These are phyloP conservation scores for Poeciliopsis turneri DNA, from an alignment of 2,797 vertebrate species.

Conservation along the genomic window DNA sequence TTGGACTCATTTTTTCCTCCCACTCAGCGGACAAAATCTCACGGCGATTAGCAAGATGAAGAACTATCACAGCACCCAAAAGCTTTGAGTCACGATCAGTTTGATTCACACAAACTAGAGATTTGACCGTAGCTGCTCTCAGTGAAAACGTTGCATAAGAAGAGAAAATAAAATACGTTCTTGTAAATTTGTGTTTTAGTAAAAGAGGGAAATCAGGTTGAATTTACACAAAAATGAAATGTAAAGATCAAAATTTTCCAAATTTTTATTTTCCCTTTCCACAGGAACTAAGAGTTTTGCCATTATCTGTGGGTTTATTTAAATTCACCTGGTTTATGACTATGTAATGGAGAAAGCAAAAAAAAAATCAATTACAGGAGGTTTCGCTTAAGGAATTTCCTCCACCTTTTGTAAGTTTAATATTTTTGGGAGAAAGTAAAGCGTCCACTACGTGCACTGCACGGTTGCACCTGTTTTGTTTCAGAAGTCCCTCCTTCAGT, in stretches of 20 bases:
- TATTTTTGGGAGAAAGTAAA: background rate
- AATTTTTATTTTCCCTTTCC: too few relatives aligned
- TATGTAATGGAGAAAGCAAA: too few relatives aligned
- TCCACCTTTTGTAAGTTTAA: background rate
- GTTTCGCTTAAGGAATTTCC: background rate
- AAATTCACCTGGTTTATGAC: too few relatives aligned
- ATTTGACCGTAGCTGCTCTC: background rate
- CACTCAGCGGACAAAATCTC: background rate
- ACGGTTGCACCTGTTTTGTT: background rate
- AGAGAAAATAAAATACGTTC: background rate
- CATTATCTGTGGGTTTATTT: background rate
- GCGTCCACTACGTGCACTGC: background rate
- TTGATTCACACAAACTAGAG: background rate
- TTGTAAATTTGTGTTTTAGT: background rate
- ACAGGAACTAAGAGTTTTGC: too few relatives aligned
- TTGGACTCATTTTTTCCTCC: background rate
- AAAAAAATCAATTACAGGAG: too few relatives aligned
- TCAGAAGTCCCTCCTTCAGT: background rate
- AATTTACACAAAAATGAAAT: background rate
- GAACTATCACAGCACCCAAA: background rate
- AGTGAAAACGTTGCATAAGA: background rate
- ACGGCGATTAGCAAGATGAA: background rate
- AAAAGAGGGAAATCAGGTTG: background rate
- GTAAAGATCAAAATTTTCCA: too few relatives aligned
- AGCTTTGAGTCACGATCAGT: background rate